phyloP scores from a whole-genome alignment of 37 sponge, comb jelly and placozoan genomes.

The Cliona cf. orientalis region DNA sequence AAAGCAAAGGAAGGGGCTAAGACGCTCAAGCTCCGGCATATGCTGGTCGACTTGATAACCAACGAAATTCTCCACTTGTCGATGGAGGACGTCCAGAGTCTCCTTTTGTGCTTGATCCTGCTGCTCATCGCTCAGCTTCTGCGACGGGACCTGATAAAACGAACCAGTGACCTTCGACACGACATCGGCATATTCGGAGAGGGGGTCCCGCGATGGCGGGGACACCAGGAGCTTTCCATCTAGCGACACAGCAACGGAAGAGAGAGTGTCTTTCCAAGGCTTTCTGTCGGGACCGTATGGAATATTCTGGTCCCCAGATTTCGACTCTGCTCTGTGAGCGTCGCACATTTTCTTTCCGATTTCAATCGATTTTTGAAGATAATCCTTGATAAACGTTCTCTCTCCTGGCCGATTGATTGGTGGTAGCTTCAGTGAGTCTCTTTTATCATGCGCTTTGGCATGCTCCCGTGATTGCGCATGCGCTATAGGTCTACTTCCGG shows the following conservation, averaged over 20 bases:
- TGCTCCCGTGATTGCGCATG: too few species aligned
- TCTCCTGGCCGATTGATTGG: too few species aligned
- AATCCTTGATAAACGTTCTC: too few species aligned
- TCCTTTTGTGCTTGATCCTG: background rate
- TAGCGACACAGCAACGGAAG: background rate
- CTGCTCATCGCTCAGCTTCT: constrained; percentile 6
- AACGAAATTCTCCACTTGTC: background rate
- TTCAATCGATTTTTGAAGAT: too few species aligned
- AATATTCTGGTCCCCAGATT: too few species aligned
- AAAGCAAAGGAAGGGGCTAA: background rate
- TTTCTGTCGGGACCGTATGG: constrained; percentile 20
- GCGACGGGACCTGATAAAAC: constrained; percentile 36
- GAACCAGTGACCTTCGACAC: background rate
- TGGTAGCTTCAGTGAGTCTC: too few species aligned
- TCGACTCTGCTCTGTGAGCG: too few species aligned
- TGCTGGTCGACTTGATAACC: constrained; percentile 7
- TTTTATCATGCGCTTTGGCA: too few species aligned
- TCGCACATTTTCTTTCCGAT: too few species aligned
- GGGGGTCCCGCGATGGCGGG: constrained; percentile 22
- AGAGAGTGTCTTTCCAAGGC: constrained; percentile 18
- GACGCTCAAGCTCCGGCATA: background rate
- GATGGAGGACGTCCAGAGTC: background rate
- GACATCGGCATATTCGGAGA: background rate
- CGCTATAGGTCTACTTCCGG: too few species aligned
- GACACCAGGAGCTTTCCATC: constrained; percentile 8